Base-by-base conservation (phyloP, 1,140 invertebrate genomes). In the Drosophila tristis region DNA sequence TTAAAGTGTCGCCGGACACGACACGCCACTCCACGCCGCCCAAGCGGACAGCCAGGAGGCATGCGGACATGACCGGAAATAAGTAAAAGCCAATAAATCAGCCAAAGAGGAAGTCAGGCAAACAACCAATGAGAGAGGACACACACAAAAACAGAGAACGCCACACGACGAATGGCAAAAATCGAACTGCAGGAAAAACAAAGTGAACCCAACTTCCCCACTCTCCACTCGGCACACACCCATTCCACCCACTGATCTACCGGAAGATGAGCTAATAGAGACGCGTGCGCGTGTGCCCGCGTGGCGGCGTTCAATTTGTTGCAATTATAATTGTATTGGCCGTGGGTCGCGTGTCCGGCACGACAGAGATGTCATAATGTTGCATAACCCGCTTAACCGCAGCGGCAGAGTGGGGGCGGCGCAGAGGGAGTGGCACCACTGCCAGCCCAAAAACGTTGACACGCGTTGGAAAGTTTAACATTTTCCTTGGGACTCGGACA, bases 71-170 rank as follows among this genome's bases (percentile, higher is more conserved):
- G 63, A 57, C 81, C 81, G 81, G 82, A 86, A 86, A 87, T 87
- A 85, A 81, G 82, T 67, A 81, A 81, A 86, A 87, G 77, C 61
- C 76, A 86, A 87, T 87, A 86, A 86, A 87, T 87, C 74, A 86
- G 56, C 63, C 49, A 55, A 65, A 61, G 50, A 48, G 58, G 42
- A 86, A 74, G 63, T 74, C 67, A 71, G 60, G 70, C 67, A 71
- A 74, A 26, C 16, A 66, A 43, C 42, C 60, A 63, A 55, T 47
- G 60, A 31, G 51, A 23, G 20, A 56, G 39, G 15, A 25, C 15
- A 59, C 11, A 8, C 2, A 39, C 35, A 4, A 31, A 39, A 20
- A 64, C 53, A 25, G 23, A 25, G 4, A 25, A 39, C 31, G 49
- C 15, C 43, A 20, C 31, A 39, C 50, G 20, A 15, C 7, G 15